phyloP scores from a whole-genome alignment of 2,888 invertebrate genomes.

The Tethea ocularis region DNA sequence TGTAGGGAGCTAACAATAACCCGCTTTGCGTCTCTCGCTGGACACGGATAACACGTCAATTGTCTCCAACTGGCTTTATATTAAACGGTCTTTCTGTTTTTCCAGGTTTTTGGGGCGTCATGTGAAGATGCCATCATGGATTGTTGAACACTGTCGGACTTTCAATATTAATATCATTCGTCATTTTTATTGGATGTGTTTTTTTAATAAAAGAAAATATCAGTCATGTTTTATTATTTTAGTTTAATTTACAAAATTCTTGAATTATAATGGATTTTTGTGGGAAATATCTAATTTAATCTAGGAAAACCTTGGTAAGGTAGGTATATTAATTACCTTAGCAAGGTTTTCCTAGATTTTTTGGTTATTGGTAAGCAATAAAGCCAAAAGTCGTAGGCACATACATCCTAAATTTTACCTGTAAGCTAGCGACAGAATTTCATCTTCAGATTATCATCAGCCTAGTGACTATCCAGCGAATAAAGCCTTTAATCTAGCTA shows the following conservation, averaged over 20 bases:
- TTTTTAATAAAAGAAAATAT: neutral
- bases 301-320: too few relatives aligned
- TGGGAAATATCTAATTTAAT: too few relatives aligned
- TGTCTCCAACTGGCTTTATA: constrained; percentile 32
- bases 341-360: too few relatives aligned
- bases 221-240: neutral
- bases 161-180: neutral
- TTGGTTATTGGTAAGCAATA: too few relatives aligned
- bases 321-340: too few relatives aligned
- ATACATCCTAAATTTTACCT: too few relatives aligned
- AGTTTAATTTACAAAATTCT: neutral
- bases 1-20: constrained; percentile 36
- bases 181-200: neutral
- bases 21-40: constrained; percentile 33
- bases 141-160: neutral
- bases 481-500: too few relatives aligned
- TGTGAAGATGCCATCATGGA: neutral
- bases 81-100: constrained; percentile 34
- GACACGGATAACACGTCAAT: constrained; percentile 38
- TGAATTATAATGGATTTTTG: too few relatives aligned
- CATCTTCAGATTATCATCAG: too few relatives aligned
- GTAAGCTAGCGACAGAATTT: too few relatives aligned
- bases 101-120: constrained; percentile 9
- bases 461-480: too few relatives aligned
- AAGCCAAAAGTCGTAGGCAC: too few relatives aligned